Evolutionary conservation across 2,113 vertebrate species (phyloP).

Genomic region (Edolisoma coerulescens): DNA sequence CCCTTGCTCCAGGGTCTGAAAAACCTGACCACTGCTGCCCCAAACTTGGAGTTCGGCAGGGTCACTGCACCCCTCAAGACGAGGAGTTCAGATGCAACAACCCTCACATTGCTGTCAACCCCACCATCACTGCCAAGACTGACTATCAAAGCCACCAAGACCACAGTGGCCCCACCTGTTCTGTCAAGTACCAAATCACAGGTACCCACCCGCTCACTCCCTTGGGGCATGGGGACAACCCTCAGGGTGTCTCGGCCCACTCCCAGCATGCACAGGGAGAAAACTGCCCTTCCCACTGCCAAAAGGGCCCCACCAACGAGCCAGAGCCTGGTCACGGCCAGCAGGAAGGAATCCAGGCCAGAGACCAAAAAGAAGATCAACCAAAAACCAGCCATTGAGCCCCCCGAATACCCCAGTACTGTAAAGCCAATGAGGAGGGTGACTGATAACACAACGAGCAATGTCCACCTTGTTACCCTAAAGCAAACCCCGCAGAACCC

Average conservation of each 20-base stretch:
- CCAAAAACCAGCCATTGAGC: constrained; percentile 9
- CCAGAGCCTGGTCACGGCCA: not conserved
- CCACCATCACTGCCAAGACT: not conserved
- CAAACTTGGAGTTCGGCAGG: not conserved
- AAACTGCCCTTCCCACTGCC: not conserved
- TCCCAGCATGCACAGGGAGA: not conserved
- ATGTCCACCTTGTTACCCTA: constrained; percentile 6
- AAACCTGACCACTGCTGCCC: constrained; percentile 68
- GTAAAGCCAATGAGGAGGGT: not conserved
- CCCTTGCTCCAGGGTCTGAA: constrained; percentile 33
- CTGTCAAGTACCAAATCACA: not conserved
- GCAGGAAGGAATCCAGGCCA: constrained; percentile 36
- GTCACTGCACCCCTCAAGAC: constrained; percentile 8
- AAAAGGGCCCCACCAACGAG: constrained; percentile 9
- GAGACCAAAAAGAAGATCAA: constrained; percentile 38
- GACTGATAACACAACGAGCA: not conserved
- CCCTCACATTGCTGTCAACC: not conserved
- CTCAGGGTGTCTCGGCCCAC: not conserved
- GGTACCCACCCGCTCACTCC: not conserved
- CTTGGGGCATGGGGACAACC: not conserved
- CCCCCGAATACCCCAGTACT: not conserved
- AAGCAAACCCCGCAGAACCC: not conserved
- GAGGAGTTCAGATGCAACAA: not conserved
- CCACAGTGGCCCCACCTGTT: not conserved
- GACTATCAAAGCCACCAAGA: constrained; percentile 32